These are phyloP conservation scores for Charina bottae DNA, from an alignment of 2,113 vertebrate species.

Conservation along the genomic window DNA sequence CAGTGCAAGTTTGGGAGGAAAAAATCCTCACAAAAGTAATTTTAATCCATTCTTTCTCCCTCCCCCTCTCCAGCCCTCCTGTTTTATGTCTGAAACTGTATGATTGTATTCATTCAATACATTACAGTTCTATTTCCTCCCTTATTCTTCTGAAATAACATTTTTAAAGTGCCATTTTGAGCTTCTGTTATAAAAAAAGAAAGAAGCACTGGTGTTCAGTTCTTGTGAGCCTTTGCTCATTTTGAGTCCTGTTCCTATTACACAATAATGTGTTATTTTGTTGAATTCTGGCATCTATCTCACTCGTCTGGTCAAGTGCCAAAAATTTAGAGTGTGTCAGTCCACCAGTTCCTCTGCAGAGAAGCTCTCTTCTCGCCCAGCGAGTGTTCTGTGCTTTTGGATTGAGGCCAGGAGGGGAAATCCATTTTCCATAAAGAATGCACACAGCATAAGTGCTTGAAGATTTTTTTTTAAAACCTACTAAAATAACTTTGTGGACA, in stretches of 20 bases:
- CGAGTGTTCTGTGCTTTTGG: conserved; percentile 80
- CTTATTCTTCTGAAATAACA: conserved; percentile 53
- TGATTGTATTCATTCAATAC: conserved; percentile 62
- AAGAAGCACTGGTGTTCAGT: conserved; percentile 67
- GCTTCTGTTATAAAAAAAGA: conserved; percentile 46
- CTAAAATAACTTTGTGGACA: conserved; percentile 83
- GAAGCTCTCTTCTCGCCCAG: conserved; percentile 82
- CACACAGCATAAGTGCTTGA: conserved; percentile 77
- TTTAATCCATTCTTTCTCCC: conserved; percentile 64
- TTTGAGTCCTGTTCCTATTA: conserved; percentile 78
- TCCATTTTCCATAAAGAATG: conserved; percentile 94
- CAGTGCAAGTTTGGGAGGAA: conserved; percentile 60
- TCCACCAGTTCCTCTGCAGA: conserved; percentile 82
- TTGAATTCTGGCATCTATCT: conserved; percentile 85
- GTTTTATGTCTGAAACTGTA: conserved; percentile 49
- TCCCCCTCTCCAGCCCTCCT: conserved; percentile 58
- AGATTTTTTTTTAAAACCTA: conserved; percentile 78
- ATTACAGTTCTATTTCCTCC: conserved; percentile 57
- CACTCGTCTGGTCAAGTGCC: conserved; percentile 82
- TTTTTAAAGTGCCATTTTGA: conserved; percentile 60
- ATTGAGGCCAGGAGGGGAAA: conserved; percentile 88
- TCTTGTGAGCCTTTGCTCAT: conserved; percentile 73
- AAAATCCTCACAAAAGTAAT: conserved; percentile 73
- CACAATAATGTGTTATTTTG: conserved; percentile 88
- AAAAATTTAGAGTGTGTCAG: conserved; percentile 84